phyloP scores from a whole-genome alignment of 2,113 vertebrate species.

The Mus spicilegus region DNA sequence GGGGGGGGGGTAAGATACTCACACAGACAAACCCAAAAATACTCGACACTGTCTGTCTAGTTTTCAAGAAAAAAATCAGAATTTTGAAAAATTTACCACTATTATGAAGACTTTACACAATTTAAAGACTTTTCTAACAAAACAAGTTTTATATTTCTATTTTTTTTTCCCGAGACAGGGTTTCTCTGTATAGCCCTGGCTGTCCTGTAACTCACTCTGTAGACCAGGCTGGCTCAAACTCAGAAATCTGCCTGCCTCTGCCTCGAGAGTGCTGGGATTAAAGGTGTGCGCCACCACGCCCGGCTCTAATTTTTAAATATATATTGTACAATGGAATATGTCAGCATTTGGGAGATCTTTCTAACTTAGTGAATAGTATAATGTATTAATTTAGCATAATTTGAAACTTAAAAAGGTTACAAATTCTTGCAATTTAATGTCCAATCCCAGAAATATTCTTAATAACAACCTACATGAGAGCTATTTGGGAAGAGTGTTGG shows the following conservation, averaged over 20 bases:
- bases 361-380: neutral
- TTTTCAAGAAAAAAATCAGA: conserved; percentile 48
- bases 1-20: too few relatives aligned
- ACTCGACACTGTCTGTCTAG: neutral
- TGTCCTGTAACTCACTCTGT: too few relatives aligned
- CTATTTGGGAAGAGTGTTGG: neutral
- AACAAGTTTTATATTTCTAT: neutral
- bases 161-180: neutral
- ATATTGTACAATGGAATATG: neutral
- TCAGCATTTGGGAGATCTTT: neutral
- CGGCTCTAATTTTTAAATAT: too few relatives aligned
- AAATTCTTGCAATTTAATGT: conserved; percentile 48
- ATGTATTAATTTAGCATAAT: conserved; percentile 22
- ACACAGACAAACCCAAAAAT: neutral
- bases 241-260: too few relatives aligned
- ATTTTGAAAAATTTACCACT: conserved; percentile 28
- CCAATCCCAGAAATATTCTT: conserved; percentile 25
- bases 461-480: neutral
- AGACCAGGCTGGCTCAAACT: too few relatives aligned
- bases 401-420: neutral
- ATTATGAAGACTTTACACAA: neutral
- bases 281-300: too few relatives aligned
- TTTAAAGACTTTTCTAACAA: conserved; percentile 28
- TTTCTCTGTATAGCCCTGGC: too few relatives aligned
- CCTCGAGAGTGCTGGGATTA: too few relatives aligned